Base-by-base conservation (phyloP, 2,797 vertebrate species). In the Pelodytes ibericus region DNA sequence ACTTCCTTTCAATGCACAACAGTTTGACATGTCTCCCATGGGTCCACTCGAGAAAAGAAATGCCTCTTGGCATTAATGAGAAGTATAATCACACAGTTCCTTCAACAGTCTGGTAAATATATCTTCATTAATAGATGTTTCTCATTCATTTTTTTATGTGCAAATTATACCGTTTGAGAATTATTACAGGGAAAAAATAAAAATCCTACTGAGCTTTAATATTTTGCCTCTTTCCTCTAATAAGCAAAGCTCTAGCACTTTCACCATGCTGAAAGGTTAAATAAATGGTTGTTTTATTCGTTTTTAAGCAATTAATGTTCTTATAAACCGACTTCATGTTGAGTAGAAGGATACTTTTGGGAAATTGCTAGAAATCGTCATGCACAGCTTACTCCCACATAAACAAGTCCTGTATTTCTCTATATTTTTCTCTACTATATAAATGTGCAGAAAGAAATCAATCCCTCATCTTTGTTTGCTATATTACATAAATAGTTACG, bases 21-120 rank as follows among this genome's bases (percentile, higher is more conserved):
- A 86, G 71, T 82, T 84, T 86, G 83, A 86, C 88, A 88, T 78
- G 81, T 83, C 87, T 88, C 89, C 87, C 83, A 5, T n/a, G 84
- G 85, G 88, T 86, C 80, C 80, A 79, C 80, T 81, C 84, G 80
- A 82, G 81, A 82, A 84, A 87, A 74, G 80, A 83, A 80, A 76
- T 76, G 58, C 74, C 70, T 81, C 73, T 53, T 72, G 20, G 76
- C 77, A 81, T 77, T 91, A 88, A 90, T 86, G 83, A 89, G 78
- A 47, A 80, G 81, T 84, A 82, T 85, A 83, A 88, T 79, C 81
- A 51, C 30, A 74, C 80, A 59, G 53, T 84, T 84, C 86, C 84
- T 81, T 81, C 87, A 83, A 72, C 31, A 66, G 44, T 53, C 60
- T 74, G 74, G 69, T 82, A 89, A 87, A 87, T 81, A 88, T 67